Evolutionary conservation across 35 echinoderm and acorn worm genomes (phyloP), one percentile per base, ranked within the genome.

Genomic region (Antedon bifida): DNA sequence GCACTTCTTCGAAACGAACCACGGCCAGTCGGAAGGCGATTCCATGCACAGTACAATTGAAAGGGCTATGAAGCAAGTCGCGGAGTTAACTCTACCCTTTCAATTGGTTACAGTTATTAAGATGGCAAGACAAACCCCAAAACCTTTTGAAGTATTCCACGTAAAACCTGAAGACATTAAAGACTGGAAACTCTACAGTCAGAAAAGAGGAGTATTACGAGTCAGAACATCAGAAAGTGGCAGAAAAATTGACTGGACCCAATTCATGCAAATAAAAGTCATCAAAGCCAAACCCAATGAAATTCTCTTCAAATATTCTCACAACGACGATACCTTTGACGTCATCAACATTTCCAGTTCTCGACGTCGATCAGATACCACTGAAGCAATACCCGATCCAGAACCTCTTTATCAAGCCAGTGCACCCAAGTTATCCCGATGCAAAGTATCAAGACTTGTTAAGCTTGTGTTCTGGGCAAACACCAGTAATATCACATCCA

Each of bases 1-100:
- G 80, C 33, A 83, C 38, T 93, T 84, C 56, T 87, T 86, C 34
- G 79, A 82, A 30, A 93, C 81, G 4, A 87, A 85, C 28, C 91
- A 93, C 39, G 87, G 91, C 19, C 88, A 90, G 36, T 75, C 35
- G 44, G 91, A 89, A 84, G 91, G 91, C 1, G 91, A 89, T n/a
- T 29, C 80, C 26, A 87, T 93, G 84, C 91, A 93, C 51, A 90
- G 88, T 85, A 79, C 82, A 14, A 82, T 94, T 34, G 88, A 94
- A 36, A 82, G 75, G 39, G 36, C 26, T 34, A 51, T 89, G 26
- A 33, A 64, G 5, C 75, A 36, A 36, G 75, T 89, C 1, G 5
- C n/a, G 19, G 87, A 83, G 17, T 45, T 4, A 33, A 77, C 33
- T 17, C 38, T 83, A 14, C 87, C 80, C 0, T 55, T 33, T 21